Percentiles rank a stretch among this genome's conserved stretches.
Evolutionary conservation across 1,140 invertebrate genomes (phyloP).

Genomic region (Olivierus martensii): DNA sequence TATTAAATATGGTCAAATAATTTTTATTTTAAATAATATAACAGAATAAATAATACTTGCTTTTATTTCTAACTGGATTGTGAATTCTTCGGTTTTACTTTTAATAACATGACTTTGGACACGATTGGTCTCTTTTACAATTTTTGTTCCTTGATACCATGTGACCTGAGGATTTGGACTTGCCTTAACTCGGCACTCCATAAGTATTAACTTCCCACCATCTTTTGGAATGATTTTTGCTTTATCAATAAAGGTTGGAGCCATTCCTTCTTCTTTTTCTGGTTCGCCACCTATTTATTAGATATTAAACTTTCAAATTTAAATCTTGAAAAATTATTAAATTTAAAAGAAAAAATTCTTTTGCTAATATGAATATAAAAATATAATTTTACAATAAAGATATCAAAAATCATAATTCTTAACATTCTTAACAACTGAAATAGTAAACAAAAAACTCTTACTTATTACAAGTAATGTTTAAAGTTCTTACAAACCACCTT

Average conservation of each 20-base stretch:
- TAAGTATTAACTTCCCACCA: constrained; percentile 81
- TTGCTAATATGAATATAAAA: too few species aligned
- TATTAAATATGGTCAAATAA: too few species aligned
- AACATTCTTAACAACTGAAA: too few species aligned
- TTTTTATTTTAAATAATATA: too few species aligned
- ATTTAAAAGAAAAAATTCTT: neutral
- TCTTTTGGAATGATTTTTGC: constrained; percentile 96
- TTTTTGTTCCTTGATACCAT: constrained; percentile 75
- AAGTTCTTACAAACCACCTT: too few species aligned
- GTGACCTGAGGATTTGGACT: constrained; percentile 78
- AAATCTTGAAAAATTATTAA: neutral
- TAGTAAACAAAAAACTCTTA: too few species aligned
- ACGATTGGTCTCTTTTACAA: constrained; percentile 71
- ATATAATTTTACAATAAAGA: too few species aligned
- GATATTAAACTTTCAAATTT: constrained; percentile 27
- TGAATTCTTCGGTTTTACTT: constrained; percentile 71
- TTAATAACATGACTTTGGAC: constrained; percentile 61
- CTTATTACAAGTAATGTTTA: too few species aligned
- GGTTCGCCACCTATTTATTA: constrained; percentile 53
- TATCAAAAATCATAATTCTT: too few species aligned
- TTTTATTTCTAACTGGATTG: constrained; percentile 74
- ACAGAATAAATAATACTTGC: constrained; percentile 33
- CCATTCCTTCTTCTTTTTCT: constrained; percentile 64
- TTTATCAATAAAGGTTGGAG: constrained; percentile 91
- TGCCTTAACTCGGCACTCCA: constrained; percentile 89